Base-by-base conservation (phyloP, 2,888 invertebrate genomes). In the Watsonalla binaria region DNA sequence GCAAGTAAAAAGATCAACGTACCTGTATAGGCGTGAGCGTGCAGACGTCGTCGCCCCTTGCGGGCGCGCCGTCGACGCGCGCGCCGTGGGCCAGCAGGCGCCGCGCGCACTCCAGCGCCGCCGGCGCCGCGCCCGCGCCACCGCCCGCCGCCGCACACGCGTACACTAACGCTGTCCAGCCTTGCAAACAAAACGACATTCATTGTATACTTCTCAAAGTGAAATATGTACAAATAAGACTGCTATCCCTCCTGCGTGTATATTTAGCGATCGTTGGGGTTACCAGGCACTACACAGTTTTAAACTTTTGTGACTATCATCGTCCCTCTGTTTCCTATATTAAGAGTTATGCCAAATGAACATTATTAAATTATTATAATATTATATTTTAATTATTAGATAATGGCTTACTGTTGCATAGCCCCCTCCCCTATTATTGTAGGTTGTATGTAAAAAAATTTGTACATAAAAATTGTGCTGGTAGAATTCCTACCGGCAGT, bases 161-260 rank as follows among this genome's bases (percentile, higher is more conserved):
- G 82, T 97, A 97, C 42, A 96, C 96, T 13, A 97, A 86, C 0
- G 97, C 96, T 0, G 97, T 97, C 97, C 97, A 98, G 7, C 92
- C 89, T 79, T 2, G 5, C 42, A 86, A 54, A 24, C 67, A 66
- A 0, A 68, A 13, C 48, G 58, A 57, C 51, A 34, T 24, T 1
- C 6, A 34, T 54, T 8, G 15, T n/a, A n/a, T 33, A 24, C 24
- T 24, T 24, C 24, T 24, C 2, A 24, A 24, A 24, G 2, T 24
- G 1, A 24, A n/a, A n/a, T n/a, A n/a, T n/a, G n/a, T n/a, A n/a
- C n/a, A n/a, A 24, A 24, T 24, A 24, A 24, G 2, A 24, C 24
- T 24, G 24, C 24, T 24, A 4, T 1, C 1, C 24, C 24, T 24
- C 24, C n/a, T n/a, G n/a, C n/a, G n/a, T n/a, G n/a, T n/a, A 24